Conservation (phyloP, 1,140 invertebrate genomes). For the Ruditapes philippinarum region DNA sequence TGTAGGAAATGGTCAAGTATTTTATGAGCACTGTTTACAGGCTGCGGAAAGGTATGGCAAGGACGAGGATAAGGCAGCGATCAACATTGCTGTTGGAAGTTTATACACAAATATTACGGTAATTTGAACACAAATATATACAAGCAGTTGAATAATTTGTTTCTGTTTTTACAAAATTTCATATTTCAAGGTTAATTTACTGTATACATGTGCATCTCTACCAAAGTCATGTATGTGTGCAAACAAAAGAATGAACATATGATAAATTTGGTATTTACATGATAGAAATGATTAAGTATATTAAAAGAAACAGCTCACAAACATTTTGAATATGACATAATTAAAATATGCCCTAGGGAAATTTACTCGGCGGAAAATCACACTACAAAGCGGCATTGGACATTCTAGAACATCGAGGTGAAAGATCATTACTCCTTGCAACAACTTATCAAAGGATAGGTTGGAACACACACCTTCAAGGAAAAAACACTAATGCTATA, state of each 20-base stretch:
- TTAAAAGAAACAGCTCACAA: background rate
- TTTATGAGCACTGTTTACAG: constrained; percentile 42
- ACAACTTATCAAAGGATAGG: constrained; percentile 41
- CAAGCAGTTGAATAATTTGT: no score
- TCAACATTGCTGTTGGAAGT: constrained; percentile 57
- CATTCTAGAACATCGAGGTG: constrained; percentile 12
- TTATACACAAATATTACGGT: constrained; percentile 58
- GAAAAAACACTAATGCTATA: background rate
- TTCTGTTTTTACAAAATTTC: no score
- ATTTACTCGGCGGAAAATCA: no score
- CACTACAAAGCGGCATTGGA: constrained; percentile 24
- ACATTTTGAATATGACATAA: no score
- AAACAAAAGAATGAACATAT: background rate
- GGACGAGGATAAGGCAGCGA: constrained; percentile 29
- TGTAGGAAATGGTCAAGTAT: constrained; percentile 45
- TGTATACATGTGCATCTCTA: no score
- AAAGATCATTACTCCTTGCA: background rate
- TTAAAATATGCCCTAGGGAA: no score
- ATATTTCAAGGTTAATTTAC: no score
- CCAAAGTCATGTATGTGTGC: no score
- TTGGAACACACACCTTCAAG: constrained; percentile 33
- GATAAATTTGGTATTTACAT: background rate
- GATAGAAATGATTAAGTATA: background rate
- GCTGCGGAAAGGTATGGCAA: constrained; percentile 38
- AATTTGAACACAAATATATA: background rate